Percentiles rank a stretch among this genome's conserved stretches.
phyloP scores from a whole-genome alignment of 1,140 invertebrate genomes.

The Macrobrachium nipponense region DNA sequence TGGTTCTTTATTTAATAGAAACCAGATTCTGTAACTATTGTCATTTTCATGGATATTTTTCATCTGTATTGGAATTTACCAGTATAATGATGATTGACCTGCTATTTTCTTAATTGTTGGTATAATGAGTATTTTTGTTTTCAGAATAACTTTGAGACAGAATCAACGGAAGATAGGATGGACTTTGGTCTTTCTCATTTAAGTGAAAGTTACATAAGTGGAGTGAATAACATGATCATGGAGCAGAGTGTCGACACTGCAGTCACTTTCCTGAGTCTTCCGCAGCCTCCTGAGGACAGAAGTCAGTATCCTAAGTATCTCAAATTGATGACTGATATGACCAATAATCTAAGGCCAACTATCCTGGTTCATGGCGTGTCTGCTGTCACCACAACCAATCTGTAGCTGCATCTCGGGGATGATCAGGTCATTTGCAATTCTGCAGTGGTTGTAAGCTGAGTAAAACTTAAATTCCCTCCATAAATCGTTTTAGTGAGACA shows the following conservation, averaged over 20 bases:
- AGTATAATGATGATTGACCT: no score
- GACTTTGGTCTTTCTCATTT: slow-evolving; percentile 26
- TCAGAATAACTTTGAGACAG: slow-evolving; percentile 16
- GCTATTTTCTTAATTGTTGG: background rate
- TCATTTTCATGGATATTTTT: no score
- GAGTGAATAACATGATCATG: slow-evolving; percentile 82
- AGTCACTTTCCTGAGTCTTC: slow-evolving; percentile 86
- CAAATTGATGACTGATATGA: slow-evolving; percentile 82
- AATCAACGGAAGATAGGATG: slow-evolving; percentile 23
- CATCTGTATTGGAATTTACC: no score
- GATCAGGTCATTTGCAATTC: no score
- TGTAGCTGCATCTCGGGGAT: slow-evolving; percentile 71
- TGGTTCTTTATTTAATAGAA: no score
- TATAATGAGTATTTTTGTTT: background rate
- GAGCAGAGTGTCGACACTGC: slow-evolving; percentile 81
- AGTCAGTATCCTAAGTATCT: slow-evolving; percentile 75
- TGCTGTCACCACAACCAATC: slow-evolving; percentile 95
- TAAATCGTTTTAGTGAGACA: no score
- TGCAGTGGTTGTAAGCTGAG: no score
- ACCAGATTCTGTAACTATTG: no score
- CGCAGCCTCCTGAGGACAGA: slow-evolving; percentile 76
- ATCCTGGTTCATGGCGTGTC: slow-evolving; percentile 94
- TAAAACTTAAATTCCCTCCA: no score
- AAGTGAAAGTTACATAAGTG: slow-evolving; percentile 66
- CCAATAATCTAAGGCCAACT: slow-evolving; percentile 88